Evolutionary conservation across 2,797 vertebrate genomes (phyloP), one percentile per base, ranked within the genome.

Genomic region (Hybognathus amarus): DNA sequence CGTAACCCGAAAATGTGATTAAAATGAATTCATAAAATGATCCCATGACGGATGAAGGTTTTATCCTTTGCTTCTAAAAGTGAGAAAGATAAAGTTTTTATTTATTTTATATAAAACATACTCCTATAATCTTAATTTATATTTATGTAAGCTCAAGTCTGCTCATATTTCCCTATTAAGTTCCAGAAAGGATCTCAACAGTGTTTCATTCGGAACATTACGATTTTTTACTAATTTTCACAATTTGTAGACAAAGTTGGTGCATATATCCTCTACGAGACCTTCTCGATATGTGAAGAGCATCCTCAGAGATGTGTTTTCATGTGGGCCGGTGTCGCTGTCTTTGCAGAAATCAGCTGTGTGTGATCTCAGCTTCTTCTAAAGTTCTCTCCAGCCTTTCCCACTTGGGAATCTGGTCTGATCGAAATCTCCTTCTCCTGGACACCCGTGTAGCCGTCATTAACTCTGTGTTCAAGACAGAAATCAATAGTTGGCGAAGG

Each of bases 401-500:
- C 7, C 33, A 18, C 22, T 54, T 54, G 71, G 71, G 71, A 42
- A 47, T 73, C 74, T 77, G 67, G 42, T 75, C 85, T 85, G 83
- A 83, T 87, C 36, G 76, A 85, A 83, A 79, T 83, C 76, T 38
- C 76, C 68, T 76, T 80, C 80, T 77, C 54, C 76, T 86, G 80
- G 83, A 83, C 64, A 79, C 38, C 74, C 17, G 54, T 11, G 18
- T n/a, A 82, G 81, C 73, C 79, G 73, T 69, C 75, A 86, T 77
- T 86, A 83, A 74, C 82, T 85, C 61, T 1, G 30, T 38, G 70
- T 45, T 47, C 18, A n/a, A 12, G 75, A 50, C 27, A 84, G 81
- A 82, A 84, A 89, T 88, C 83, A 80, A 87, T 84, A 76, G 71
- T 47, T 81, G 77, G 24, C 66, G 13, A 77, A 59, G n/a, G 76